Evolutionary conservation across 2,888 invertebrate species (phyloP), one percentile per base, ranked within the genome.

Genomic region (Sphaerophoria rueppellii): DNA sequence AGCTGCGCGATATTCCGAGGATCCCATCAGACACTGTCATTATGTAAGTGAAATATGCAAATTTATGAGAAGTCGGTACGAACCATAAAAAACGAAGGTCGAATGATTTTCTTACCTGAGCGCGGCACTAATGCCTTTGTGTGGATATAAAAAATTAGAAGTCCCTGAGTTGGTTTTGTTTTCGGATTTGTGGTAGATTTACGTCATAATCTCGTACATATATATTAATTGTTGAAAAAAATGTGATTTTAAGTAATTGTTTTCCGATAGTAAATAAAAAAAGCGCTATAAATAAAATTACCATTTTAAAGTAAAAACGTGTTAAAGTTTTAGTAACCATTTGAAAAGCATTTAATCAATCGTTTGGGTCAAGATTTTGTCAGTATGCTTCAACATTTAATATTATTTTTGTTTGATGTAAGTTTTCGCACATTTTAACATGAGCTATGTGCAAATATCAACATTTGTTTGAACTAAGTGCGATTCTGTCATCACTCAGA

Each of bases 21-120:
- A 88, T 91, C 85, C 90, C 91, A 67, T 87, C 85, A 87, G 91
- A 91, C 75, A 91, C 91, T 16, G 88, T 87, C 78, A 88, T 90
- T 77, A 87, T 91, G 91, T 91, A 88, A 91, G 91, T 91, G 89
- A 65, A 67, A 46, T 5, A 14, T n/a, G 0, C n/a, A 46, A 46
- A 60, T 60, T 24, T 0, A n/a, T 11, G 6, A 9, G 12, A 43
- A 43, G 4, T 40, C 9, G 24, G 24, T 40, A 40, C 7, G 40
- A 40, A 40, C 40, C 40, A 7, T 24, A 24, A 24, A 24, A 24
- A 24, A 24, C 24, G 24, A 24, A 24, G 24, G 24, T 24, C 24
- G 24, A 24, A 2, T 2, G 24, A 24, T 24, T 2, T 24, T 24
- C 24, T 24, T 24, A 24, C 24, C 24, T 24, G 24, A 2, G 24